Evolutionary conservation across 2,888 invertebrate species (phyloP).

Genomic region (Orthosia gothica): DNA sequence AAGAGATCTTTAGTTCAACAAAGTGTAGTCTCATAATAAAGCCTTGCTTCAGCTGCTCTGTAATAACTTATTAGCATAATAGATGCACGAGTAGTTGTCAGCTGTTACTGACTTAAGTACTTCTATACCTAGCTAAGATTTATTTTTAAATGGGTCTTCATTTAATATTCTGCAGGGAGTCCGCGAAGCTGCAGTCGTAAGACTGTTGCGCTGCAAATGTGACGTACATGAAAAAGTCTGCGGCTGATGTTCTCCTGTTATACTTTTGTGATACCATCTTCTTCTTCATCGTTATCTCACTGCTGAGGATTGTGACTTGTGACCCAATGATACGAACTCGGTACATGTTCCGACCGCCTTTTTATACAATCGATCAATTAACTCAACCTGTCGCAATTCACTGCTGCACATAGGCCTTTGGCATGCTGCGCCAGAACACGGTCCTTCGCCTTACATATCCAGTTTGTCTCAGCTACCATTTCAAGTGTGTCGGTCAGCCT

Average conservation of each 20-base stretch:
- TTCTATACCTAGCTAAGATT: background rate
- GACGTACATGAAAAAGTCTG: background rate
- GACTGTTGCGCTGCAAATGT: background rate
- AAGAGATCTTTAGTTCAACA: slow-evolving; percentile 31
- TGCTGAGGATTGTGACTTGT: background rate
- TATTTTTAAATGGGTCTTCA: slow-evolving; percentile 23
- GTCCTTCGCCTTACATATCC: too few relatives aligned
- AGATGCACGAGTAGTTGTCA: too few relatives aligned
- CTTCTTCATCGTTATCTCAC: background rate
- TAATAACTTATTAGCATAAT: slow-evolving; percentile 48
- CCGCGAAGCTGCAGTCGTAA: background rate
- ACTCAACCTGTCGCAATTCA: too few relatives aligned
- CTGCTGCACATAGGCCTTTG: too few relatives aligned
- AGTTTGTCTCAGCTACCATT: too few relatives aligned
- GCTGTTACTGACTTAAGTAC: slow-evolving; percentile 52
- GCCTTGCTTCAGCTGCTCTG: slow-evolving; percentile 28
- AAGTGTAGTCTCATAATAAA: slow-evolving; percentile 45
- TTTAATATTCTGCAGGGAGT: slow-evolving; percentile 8
- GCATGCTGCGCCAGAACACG: too few relatives aligned
- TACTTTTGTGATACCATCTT: too few relatives aligned
- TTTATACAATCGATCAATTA: too few relatives aligned
- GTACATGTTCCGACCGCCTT: background rate
- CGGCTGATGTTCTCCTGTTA: too few relatives aligned
- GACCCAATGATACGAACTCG: background rate
- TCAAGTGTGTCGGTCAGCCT: too few relatives aligned